Base-by-base conservation (phyloP, 1,140 invertebrate species). In the Myzus persicae region DNA sequence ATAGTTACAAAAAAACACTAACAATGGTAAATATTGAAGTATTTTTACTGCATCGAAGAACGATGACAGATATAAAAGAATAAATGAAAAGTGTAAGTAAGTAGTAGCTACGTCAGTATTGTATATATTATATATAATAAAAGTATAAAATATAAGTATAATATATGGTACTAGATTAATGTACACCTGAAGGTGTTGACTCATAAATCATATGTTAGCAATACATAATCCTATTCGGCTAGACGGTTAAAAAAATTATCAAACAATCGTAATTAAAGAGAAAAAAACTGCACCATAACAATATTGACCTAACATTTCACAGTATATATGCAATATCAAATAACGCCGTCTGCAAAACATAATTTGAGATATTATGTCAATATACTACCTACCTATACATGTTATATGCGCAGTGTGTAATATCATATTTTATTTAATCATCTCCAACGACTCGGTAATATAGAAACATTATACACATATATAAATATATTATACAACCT, bases 341-440 rank as follows among this genome's bases (percentile, higher is more conserved):
- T 76, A 36, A 76, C 59, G 31, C 59, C 14, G 59, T 76, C 59
- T 76, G 59, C 14, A 76, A 76, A 67, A 76, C 31, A 76, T 76
- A 76, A n/a, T 76, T 76, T 76, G 59, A 76, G 59, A 76, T 76
- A 67, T 14, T 67, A 76, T 76, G 59, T 76, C 59, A 76, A 76
- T 76, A 67, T n/a, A 76, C 14, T 67, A 67, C n/a, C n/a, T 67
- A 51, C 14, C 20, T n/a, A n/a, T n/a, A 18, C 22, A 76, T 76
- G 31, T 59, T 31, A 67, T 76, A 20, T 14, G 59, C 59, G 14
- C 1, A 24, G 31, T 76, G 59, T 76, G 31, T 18, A n/a, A 76
- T 76, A 76, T 76, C 59, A 76, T 36, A 76, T 76, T 76, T 76
- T 76, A 76, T 76, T 76, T 76, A 76, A 76, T 76, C 59, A n/a